Percentiles rank a stretch among this genome's conserved stretches.
phyloP scores from a whole-genome alignment of 2,113 vertebrate genomes.

The Callopanchax toddi region DNA sequence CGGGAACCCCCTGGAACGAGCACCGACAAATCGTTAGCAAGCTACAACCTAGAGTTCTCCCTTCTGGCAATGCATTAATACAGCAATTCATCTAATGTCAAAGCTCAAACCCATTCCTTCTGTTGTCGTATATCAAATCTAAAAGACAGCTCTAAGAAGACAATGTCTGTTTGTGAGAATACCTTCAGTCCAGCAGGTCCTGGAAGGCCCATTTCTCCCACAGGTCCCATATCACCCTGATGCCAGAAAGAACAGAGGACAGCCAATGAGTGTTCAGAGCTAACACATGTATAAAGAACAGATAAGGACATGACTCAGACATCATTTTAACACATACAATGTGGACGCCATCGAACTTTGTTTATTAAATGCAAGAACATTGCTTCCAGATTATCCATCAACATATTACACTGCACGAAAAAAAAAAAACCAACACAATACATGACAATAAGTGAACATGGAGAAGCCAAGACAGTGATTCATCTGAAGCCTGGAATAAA shows the following conservation, averaged over 20 bases:
- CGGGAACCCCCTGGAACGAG: conserved; percentile 90
- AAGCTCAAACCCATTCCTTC: neutral
- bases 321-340: conserved; percentile 6
- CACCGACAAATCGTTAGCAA: conserved; percentile 45
- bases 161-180: conserved; percentile 46
- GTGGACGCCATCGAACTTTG: conserved; percentile 9
- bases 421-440: conserved; percentile 13
- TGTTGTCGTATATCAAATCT: conserved; percentile 2
- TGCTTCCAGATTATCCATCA: conserved; percentile 28
- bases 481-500: conserved; percentile 12
- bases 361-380: conserved; percentile 25
- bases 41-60: neutral
- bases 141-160: neutral
- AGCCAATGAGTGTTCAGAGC: conserved; percentile 27
- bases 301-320: conserved; percentile 13
- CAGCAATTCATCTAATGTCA: neutral
- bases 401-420: conserved; percentile 10
- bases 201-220: conserved; percentile 88
- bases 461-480: conserved; percentile 24
- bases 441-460: conserved; percentile 14
- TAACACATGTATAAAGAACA: conserved; percentile 15
- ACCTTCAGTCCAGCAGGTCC: conserved; percentile 97
- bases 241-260: conserved; percentile 62
- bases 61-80: too few relatives aligned
- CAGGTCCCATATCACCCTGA: conserved; percentile 93